Evolutionary conservation across 2,113 vertebrate genomes (phyloP), one percentile per base, ranked within the genome.

Genomic region (Gambusia holbrooki): DNA sequence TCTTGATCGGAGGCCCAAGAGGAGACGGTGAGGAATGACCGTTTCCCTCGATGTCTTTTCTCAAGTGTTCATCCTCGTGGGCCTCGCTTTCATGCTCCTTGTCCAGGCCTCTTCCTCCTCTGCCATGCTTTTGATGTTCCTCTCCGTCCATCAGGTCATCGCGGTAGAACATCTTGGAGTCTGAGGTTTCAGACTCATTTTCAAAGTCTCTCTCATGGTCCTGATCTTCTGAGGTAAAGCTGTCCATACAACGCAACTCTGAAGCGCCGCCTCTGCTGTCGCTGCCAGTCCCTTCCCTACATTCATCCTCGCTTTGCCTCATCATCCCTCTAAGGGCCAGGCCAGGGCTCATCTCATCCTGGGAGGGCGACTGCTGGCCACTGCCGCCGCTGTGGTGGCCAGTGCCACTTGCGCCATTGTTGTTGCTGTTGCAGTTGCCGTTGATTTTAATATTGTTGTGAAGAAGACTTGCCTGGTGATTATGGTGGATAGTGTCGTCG

Each of bases 141-240:
- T 98, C 97, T 0, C 94, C 94, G 85, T 98, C 97, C 95, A 98
- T 97, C 81, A 96, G 95, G 51, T 99, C 97, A 48, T 95, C 95
- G 0, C 93, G 88, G 85, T 94, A 95, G 37, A 97, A 97, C 64
- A 97, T 85, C 86, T 99, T 99, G 77, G 97, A 96, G 74, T 99
- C 98, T 1, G 97, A 99, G 5, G 95, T 97, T 91, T 98, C 97
- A 0, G 98, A 99, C 79, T 99, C 98, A 30, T 99, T 98, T 90
- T 99, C 98, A 89, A 98, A 99, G 93, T 99, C 98, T 89, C 97
- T 96, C 48, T 99, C 98, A 0, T 97, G 97, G 74, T 99, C 98
- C 87, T 97, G 98, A 89, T 99, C 98, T 90, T 99, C 98, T 15
- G 98, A 99, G 5, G 97, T 99, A 93, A 98, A 97, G 83, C 97